Conservation (phyloP, 2,113 vertebrate species). For the Oreochromis niloticus region DNA sequence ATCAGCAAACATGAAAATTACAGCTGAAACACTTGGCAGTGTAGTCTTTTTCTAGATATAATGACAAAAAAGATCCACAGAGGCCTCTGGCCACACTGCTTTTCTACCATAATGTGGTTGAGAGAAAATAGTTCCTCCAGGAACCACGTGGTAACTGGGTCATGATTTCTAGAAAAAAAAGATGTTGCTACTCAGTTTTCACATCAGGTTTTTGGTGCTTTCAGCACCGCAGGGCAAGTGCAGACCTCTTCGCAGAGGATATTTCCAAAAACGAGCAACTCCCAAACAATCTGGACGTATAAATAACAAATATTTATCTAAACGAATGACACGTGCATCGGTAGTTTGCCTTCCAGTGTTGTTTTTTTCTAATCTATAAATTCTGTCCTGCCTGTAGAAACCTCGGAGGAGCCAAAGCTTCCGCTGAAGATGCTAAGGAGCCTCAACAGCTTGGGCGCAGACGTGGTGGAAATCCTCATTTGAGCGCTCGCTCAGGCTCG, state of each 20-base stretch:
- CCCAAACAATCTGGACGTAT: background rate
- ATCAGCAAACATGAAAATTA: background rate
- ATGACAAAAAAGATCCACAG: background rate
- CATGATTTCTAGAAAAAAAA: background rate
- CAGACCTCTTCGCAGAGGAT: background rate
- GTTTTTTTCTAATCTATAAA: background rate
- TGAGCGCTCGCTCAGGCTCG: slow-evolving; percentile 21
- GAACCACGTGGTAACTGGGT: background rate
- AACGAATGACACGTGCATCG: background rate
- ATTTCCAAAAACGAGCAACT: background rate
- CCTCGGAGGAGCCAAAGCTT: slow-evolving; percentile 22
- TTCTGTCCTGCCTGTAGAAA: slow-evolving; percentile 41
- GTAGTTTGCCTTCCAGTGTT: background rate
- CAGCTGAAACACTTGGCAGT: background rate
- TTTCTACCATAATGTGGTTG: background rate
- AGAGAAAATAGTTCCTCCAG: background rate
- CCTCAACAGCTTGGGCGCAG: slow-evolving; percentile 29
- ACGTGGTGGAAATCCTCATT: slow-evolving; percentile 76
- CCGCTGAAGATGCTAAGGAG: slow-evolving; percentile 21
- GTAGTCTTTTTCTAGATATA: background rate
- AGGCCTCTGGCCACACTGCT: background rate
- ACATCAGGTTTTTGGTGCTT: background rate
- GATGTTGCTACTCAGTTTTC: background rate
- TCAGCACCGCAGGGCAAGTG: background rate
- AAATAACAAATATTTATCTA: background rate